A percentile compares a stretch with the other conserved stretches of the same genome.
Conservation (phyloP, 2,797 vertebrate genomes). For the Sciurus carolinensis region DNA sequence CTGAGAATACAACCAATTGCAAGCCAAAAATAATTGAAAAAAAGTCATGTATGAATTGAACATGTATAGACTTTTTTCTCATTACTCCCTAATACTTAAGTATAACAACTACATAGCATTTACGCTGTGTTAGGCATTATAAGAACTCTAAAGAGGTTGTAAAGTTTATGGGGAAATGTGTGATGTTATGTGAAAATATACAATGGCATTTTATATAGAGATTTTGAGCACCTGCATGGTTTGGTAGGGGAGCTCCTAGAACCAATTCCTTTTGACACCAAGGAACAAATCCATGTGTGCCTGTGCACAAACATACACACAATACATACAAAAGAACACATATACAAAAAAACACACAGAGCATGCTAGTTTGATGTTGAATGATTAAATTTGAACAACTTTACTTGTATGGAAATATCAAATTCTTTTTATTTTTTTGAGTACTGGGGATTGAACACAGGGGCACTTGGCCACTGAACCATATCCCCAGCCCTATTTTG, state of each 20-base stretch:
- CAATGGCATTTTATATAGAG: neutral
- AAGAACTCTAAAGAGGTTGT: neutral
- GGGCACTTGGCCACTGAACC: no score
- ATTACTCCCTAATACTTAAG: neutral
- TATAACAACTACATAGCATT: neutral
- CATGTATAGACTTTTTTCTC: neutral
- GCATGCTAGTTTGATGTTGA: neutral
- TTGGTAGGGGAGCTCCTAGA: no score
- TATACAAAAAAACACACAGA: neutral
- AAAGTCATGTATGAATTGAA: neutral
- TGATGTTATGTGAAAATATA: neutral
- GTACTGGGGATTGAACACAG: no score
- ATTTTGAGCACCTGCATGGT: no score
- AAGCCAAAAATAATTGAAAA: neutral
- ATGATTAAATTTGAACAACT: neutral
- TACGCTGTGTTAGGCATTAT: neutral
- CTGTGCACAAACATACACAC: neutral
- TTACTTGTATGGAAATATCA: slow-evolving; percentile 47
- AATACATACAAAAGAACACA: neutral
- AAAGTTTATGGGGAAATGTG: neutral
- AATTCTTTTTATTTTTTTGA: neutral
- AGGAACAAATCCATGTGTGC: neutral
- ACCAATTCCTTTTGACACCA: neutral
- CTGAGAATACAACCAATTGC: neutral
- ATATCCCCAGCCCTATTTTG: no score